Base-by-base conservation (phyloP, 92 coral and sea anemone species). In the Heliopora coerulea region DNA sequence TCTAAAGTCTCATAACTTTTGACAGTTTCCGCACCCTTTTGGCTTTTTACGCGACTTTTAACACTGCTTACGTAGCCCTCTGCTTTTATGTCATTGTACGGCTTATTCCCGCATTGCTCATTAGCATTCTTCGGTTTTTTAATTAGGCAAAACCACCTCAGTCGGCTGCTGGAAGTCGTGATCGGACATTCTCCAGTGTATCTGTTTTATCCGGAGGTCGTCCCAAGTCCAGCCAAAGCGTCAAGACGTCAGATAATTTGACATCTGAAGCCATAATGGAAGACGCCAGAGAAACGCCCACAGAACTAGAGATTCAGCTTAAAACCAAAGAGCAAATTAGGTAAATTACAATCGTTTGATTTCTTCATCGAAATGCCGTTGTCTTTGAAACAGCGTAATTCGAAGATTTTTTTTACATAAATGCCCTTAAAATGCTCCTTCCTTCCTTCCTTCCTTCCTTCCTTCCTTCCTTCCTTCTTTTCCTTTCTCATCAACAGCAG, bases 151-250 rank as follows among this genome's bases (percentile, higher is more conserved):
- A 70, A 58, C 62, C 77, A 50, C 77, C 77, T 1, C 48, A n/a
- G 44, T 50, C 77, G 19, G 54, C 62, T 12, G 50, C 62, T 26
- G 49, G 62, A 56, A 31, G 62, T 8, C 77, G 96, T 72, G 98
- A 93, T 70, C 88, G 96, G 3, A 83, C 98, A 8, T 64, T 87
- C 58, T 93, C 98, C 20, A 90, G 91, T 3, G 91, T 93, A 34
- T 93, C 98, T n/a, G 75, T 93, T 20, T 90, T 90, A 59, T 93
- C 98, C 59, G 64, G 89, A 0, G 96, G 96, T 31, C 86, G 98
- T 48, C 98, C 98, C 59, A 87, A 73, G 82, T 93, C 98, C 34
- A 87, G 92, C 75, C 76, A 87, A 24, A 92, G 97, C 67, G 86
- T 85, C 44, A 65, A 83, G 72, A 85, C 92, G 37, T 32, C 49